Conservation (phyloP, 2,888 invertebrate genomes). For the Nomada hirtipes region DNA sequence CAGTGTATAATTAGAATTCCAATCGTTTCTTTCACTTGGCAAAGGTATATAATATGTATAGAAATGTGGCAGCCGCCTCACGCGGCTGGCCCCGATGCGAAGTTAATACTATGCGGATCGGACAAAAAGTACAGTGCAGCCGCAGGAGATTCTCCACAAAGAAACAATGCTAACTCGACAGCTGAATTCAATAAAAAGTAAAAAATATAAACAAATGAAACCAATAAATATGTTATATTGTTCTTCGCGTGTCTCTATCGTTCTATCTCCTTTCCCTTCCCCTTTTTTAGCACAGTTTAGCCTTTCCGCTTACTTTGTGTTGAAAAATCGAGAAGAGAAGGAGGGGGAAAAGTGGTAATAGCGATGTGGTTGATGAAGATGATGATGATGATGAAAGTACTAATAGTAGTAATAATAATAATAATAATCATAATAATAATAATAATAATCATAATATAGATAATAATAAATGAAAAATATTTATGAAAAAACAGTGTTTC, state of each 20-base stretch:
- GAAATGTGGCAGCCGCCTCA: no score
- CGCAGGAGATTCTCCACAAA: conserved; percentile 31
- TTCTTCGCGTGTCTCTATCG: conserved; percentile 1
- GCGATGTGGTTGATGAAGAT: not conserved
- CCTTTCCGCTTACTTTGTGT: not conserved
- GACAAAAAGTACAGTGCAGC: not conserved
- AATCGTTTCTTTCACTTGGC: no score
- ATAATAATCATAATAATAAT: no score
- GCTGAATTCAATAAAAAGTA: not conserved
- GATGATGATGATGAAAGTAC: not conserved
- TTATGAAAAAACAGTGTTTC: conserved; percentile 75
- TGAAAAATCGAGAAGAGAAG: conserved; percentile 10
- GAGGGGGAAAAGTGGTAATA: not conserved
- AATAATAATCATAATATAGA: not conserved
- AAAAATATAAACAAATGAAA: not conserved
- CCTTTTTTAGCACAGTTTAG: conserved; percentile 2
- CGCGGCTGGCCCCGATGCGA: no score
- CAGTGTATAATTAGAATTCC: no score
- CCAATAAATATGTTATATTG: conserved; percentile 8
- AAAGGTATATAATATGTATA: no score
- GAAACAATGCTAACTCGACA: conserved; percentile 11
- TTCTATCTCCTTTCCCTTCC: conserved; percentile 12
- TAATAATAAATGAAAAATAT: conserved; percentile 26
- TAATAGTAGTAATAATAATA: no score
- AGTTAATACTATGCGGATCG: not conserved